Evolutionary conservation across 2,113 vertebrate genomes (phyloP).

Genomic region (Nematolebias whitei): DNA sequence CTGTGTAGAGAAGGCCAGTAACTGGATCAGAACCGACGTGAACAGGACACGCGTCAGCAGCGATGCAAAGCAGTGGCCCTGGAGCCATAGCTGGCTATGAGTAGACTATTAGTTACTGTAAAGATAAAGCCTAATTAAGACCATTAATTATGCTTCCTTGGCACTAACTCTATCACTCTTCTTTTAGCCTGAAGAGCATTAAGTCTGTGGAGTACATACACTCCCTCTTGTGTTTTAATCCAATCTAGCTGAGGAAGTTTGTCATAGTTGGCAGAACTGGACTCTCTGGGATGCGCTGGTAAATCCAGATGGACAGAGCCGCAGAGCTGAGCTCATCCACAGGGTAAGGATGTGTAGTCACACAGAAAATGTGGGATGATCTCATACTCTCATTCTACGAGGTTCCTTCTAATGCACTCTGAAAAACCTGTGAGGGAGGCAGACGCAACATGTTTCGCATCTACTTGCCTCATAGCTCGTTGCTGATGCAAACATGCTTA

Average conservation of each 20-base stretch:
- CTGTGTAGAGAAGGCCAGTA: constrained; percentile 35
- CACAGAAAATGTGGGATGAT: constrained; percentile 75
- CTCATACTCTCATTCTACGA: constrained; percentile 55
- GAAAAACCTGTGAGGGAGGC: constrained; percentile 73
- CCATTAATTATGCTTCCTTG: constrained; percentile 78
- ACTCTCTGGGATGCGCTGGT: constrained; percentile 56
- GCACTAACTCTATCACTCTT: constrained; percentile 71
- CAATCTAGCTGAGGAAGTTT: constrained; percentile 69
- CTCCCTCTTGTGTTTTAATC: constrained; percentile 57
- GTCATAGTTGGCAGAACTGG: constrained; percentile 74
- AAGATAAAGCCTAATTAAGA: constrained; percentile 71
- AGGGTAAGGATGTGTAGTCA: constrained; percentile 70
- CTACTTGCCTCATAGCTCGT: constrained; percentile 56
- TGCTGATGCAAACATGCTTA: constrained; percentile 59
- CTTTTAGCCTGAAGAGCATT: constrained; percentile 64
- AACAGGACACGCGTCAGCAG: constrained; percentile 57
- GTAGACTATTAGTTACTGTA: constrained; percentile 70
- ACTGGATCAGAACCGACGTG: constrained; percentile 66
- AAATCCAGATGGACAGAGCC: constrained; percentile 67
- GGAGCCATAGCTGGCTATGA: constrained; percentile 57
- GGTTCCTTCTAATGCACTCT: constrained; percentile 66
- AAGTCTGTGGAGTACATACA: constrained; percentile 35
- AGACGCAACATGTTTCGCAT: constrained; percentile 67
- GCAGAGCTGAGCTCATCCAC: constrained; percentile 59
- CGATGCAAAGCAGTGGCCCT: constrained; percentile 55